Evolutionary conservation across 1,140 invertebrate species (phyloP).

Genomic region (Neocloeon triangulifer): DNA sequence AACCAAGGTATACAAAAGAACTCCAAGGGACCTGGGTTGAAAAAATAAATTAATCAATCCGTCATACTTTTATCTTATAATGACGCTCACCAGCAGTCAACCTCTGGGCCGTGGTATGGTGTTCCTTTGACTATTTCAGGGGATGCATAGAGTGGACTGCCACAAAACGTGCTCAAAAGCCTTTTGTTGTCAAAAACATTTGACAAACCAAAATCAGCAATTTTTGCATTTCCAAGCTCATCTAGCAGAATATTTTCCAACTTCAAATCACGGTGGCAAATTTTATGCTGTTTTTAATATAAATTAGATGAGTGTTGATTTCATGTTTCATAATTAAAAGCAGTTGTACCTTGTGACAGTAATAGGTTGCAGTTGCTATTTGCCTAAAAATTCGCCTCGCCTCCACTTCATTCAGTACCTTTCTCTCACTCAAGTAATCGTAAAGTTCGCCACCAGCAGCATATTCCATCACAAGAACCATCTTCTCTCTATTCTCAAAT

Average conservation of each 20-base stretch:
- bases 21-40: constrained; percentile 96
- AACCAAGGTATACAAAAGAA: constrained; percentile 90
- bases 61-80: neutral
- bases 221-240: constrained; percentile 89
- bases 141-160: constrained; percentile 92
- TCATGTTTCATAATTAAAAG: no score
- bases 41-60: constrained; percentile 17
- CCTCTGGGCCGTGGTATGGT: constrained; percentile 92
- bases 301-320: constrained; percentile 1
- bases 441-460: constrained; percentile 95
- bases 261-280: constrained; percentile 95
- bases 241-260: constrained; percentile 97
- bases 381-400: constrained; percentile 91
- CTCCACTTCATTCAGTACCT: constrained; percentile 76
- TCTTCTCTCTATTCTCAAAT: constrained; percentile 96
- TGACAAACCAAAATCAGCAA: constrained; percentile 96
- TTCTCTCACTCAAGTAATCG: constrained; percentile 86
- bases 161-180: constrained; percentile 87
- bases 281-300: constrained; percentile 55
- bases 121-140: constrained; percentile 97
- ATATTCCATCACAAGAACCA: constrained; percentile 99
- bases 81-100: constrained; percentile 21
- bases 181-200: constrained; percentile 88
- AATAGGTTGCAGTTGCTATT: constrained; percentile 91
- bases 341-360: constrained; percentile 91